Percentiles rank a stretch among this genome's conserved stretches.
phyloP scores from a whole-genome alignment of 1,140 invertebrate genomes.

The Camponotus pennsylvanicus region DNA sequence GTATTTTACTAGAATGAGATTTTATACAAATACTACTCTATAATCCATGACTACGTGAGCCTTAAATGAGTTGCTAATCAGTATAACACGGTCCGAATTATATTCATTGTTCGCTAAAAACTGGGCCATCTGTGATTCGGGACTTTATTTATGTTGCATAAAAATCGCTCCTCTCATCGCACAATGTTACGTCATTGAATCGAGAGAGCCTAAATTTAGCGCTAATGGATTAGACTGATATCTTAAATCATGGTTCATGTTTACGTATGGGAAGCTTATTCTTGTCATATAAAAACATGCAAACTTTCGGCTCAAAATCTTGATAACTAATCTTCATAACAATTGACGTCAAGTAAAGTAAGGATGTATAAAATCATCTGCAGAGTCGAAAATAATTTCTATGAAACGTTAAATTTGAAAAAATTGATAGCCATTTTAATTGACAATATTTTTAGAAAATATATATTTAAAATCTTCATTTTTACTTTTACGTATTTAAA shows the following conservation, averaged over 20 bases:
- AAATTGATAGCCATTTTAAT: constrained; percentile 1
- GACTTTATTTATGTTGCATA: constrained; percentile 12
- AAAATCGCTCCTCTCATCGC: background rate
- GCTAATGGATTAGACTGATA: background rate
- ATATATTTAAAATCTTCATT: constrained; percentile 2
- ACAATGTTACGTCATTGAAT: background rate
- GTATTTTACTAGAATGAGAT: constrained; percentile 2
- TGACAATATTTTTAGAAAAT: constrained; percentile 18
- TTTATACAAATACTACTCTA: background rate
- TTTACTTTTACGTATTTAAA: background rate
- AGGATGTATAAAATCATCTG: background rate
- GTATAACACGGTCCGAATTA: background rate
- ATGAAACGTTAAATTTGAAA: background rate
- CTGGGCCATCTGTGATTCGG: background rate
- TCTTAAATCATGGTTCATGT: constrained; percentile 8
- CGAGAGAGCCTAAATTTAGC: background rate
- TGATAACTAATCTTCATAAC: background rate
- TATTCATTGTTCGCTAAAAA: constrained; percentile 19
- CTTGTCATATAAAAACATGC: background rate
- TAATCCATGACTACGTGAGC: constrained; percentile 16
- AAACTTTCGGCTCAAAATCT: background rate
- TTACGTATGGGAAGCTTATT: background rate
- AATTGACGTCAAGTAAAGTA: background rate
- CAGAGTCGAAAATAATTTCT: background rate
- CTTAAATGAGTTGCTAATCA: constrained; percentile 14